Evolutionary conservation across 2,113 vertebrate genomes (phyloP).

Genomic region (Micronycteris hirsuta): DNA sequence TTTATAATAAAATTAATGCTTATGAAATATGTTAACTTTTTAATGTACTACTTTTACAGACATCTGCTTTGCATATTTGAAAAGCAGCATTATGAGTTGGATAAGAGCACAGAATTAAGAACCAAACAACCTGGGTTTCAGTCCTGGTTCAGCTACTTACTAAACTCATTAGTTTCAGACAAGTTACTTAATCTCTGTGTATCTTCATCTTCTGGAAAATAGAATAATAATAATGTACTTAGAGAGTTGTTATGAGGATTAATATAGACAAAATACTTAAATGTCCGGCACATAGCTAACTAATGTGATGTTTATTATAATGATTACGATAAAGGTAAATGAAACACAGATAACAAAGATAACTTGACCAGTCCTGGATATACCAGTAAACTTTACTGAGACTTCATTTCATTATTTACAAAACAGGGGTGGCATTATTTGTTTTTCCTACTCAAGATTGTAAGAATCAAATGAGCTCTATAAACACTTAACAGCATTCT

Average conservation of each 20-base stretch:
- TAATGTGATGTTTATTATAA: neutral
- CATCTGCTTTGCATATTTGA: conserved; percentile 4
- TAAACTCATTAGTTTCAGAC: neutral
- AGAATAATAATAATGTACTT: neutral
- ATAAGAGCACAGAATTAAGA: neutral
- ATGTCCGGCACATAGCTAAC: neutral
- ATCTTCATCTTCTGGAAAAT: neutral
- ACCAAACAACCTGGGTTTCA: neutral
- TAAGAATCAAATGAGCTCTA: neutral
- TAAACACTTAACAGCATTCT: neutral
- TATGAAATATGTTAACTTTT: neutral
- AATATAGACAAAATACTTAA: neutral
- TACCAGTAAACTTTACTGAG: neutral
- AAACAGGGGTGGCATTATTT: neutral
- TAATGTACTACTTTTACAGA: neutral
- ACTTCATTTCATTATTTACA: neutral
- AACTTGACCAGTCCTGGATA: neutral
- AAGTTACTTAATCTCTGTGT: neutral
- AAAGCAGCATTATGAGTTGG: neutral
- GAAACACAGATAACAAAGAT: neutral
- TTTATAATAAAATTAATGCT: neutral
- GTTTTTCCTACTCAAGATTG: neutral
- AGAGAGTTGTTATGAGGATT: neutral
- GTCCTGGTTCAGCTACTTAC: neutral
- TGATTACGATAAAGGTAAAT: neutral